Conservation (phyloP, 1,140 invertebrate genomes). For the Melitaea cinxia region DNA sequence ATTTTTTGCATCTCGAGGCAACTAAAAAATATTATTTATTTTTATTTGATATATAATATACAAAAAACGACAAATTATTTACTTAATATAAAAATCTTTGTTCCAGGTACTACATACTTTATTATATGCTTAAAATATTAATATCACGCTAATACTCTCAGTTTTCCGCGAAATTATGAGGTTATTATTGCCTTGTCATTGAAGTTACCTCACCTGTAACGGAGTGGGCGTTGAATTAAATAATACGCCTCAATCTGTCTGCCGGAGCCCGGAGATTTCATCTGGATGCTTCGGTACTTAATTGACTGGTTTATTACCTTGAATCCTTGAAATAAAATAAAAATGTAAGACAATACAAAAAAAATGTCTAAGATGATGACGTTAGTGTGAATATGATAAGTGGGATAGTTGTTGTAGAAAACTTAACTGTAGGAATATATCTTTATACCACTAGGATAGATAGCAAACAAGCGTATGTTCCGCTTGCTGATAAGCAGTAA, state of each 20-base stretch:
- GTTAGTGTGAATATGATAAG: no score
- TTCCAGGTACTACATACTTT: background rate
- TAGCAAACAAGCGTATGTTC: no score
- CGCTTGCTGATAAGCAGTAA: no score
- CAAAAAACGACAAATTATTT: no score
- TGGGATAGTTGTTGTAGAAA: no score
- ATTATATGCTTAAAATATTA: background rate
- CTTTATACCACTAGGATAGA: no score
- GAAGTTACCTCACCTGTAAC: constrained; percentile 1
- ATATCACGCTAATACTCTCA: background rate
- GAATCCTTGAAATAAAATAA: background rate
- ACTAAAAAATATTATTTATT: no score
- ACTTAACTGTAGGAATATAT: no score
- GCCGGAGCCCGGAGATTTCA: background rate
- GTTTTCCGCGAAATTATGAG: background rate
- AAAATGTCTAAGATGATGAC: no score
- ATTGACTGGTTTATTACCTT: constrained; percentile 14
- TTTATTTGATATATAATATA: no score
- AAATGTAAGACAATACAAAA: background rate
- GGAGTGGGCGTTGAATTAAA: constrained; percentile 17
- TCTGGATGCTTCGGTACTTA: constrained; percentile 8
- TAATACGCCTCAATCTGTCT: constrained; percentile 17
- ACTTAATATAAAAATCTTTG: background rate
- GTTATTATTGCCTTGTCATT: constrained; percentile 13
- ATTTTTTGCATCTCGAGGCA: no score